Base-by-base conservation (phyloP, 2,888 invertebrate species). In the Odontothrips loti region DNA sequence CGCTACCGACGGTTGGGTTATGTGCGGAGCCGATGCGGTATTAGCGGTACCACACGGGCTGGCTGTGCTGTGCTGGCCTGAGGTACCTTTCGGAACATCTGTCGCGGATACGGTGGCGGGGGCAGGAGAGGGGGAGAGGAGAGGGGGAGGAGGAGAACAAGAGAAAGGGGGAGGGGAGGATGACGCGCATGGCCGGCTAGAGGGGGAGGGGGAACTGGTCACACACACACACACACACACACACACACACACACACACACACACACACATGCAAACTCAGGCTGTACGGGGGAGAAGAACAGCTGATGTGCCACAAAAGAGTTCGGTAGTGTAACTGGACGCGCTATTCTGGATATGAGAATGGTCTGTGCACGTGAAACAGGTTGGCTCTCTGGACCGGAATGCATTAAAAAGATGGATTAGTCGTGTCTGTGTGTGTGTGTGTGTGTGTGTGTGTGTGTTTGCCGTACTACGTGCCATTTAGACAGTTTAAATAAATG, bases 161-260 rank as follows among this genome's bases (percentile, higher is more conserved):
- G 68, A 68, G 68, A 23, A 23, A 68, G 63, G n/a, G 63, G n/a
- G 63, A 63, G 63, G 23, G 63, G n/a, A n/a, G 68, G 23, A n/a
- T 10, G 63, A 68, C n/a, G 23, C 11, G 23, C n/a, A 23, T 9
- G 23, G 68, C 11, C n/a, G 11, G 68, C 3, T 23, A 23, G 23
- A 68, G 68, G 11, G 68, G 3, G 23, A 23, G 63, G 23, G 63
- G 63, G 63, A n/a, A 23, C 34, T 43, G 34, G 34, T 6, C 34
- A 43, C 34, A 43, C 34, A 43, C n/a, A 43, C 34, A 43, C 34
- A 43, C 34, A 43, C 34, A 4, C 3, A 43, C 34, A 43, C 34
- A 43, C 34, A 43, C 34, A 43, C 34, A 43, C n/a, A 43, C 34
- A 43, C 34, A 43, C 34, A 43, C 34, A 4, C 3, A 43, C 34